Base-by-base conservation (phyloP, 1,140 invertebrate genomes). In the Ceratina calcarata region DNA sequence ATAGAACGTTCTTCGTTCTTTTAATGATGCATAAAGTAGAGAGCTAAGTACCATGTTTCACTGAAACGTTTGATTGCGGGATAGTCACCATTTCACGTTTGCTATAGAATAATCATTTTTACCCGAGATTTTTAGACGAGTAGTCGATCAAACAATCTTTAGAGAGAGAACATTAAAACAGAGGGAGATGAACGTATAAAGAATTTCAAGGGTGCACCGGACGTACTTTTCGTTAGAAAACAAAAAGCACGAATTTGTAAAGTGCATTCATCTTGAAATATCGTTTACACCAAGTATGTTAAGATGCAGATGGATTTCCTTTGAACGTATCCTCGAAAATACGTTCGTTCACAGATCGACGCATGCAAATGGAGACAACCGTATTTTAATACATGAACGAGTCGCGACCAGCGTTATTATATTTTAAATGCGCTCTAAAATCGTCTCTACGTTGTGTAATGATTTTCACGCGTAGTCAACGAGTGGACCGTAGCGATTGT, bases 401-500 rank as follows among this genome's bases (percentile, higher is more conserved):
- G n/a, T 16, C 10, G 12, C 61, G 60, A 61, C 70, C 32, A 70
- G 27, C n/a, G 2, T 60, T 49, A 62, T 61, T 71, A 71, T 61
- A 20, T 70, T 77, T 69, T 61, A 70, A 58, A 70, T 0, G 6
- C 15, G 24, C 66, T 61, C 7, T 60, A 24, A 71, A 60, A 15
- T 27, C 13, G 15, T 24, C 45, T 78, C 13, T 60, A 7, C 20
- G 27, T 70, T 78, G n/a, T 20, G 32, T 55, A 78, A 72, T 24
- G 15, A 22, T 71, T 70, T 60, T 51, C 16, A 22, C 24, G 57
- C 45, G 0, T 78, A 72, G 49, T 7, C 24, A 45, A 27, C 60
- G 22, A 69, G 15, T 78, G 76, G 18, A 78, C 37, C 16, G 32
- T 78, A 78, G 51, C 16, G 15, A 62, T 78, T 27, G 32, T 49